These are phyloP conservation scores for Myiothlypis chrysogaster DNA, from an alignment of 2,797 vertebrate genomes.

Conservation along the genomic window DNA sequence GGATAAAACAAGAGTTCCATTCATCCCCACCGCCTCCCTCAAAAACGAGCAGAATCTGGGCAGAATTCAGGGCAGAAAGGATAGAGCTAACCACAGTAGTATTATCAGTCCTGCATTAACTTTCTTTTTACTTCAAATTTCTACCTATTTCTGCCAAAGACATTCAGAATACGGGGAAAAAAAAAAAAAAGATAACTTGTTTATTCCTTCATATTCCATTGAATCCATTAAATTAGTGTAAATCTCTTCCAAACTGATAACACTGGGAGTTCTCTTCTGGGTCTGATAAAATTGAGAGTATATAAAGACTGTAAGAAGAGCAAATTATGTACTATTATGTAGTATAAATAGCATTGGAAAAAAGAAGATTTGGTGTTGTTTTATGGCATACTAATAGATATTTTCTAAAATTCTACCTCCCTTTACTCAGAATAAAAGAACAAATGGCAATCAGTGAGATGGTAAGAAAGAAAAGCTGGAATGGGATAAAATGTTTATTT, in stretches of 20 bases:
- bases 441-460: neutral
- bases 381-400: neutral
- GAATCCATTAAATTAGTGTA: neutral
- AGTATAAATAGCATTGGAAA: neutral
- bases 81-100: neutral
- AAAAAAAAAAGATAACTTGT: accelerated
- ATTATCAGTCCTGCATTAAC: neutral
- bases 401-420: neutral
- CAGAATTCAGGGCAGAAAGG: neutral
- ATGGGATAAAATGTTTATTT: neutral
- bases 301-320: neutral
- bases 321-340: neutral
- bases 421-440: neutral
- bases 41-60: neutral
- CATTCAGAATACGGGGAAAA: no score
- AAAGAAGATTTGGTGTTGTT: neutral
- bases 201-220: neutral
- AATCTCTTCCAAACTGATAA: neutral
- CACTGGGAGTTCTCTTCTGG: neutral
- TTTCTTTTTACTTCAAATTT: neutral
- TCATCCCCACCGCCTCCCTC: neutral
- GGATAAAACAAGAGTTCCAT: neutral
- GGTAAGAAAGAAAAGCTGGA: neutral
- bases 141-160: neutral
- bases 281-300: neutral